Percentiles rank a stretch among this genome's conserved stretches.
phyloP scores from a whole-genome alignment of 2,797 vertebrate genomes.

The Taeniopygia guttata region DNA sequence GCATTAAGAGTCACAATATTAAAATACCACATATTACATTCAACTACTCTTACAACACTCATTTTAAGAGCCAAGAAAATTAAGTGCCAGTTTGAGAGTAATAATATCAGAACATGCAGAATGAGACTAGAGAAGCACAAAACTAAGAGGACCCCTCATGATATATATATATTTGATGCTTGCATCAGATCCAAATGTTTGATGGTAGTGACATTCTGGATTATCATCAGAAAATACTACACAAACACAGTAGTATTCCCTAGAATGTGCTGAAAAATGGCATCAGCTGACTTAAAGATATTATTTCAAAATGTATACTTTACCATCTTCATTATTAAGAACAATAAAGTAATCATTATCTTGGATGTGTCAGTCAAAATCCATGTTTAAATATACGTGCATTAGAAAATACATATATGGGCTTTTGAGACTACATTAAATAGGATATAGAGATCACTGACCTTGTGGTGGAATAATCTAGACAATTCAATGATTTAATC shows the following conservation, averaged over 20 bases:
- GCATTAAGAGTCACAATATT: conserved; percentile 82
- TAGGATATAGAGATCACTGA: neutral
- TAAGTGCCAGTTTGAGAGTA: conserved; percentile 67
- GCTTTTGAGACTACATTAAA: neutral
- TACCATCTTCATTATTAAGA: neutral
- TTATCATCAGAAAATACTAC: conserved; percentile 13
- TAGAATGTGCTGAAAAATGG: neutral
- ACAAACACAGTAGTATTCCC: neutral
- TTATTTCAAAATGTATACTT: neutral
- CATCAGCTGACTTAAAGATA: neutral
- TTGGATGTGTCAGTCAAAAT: neutral
- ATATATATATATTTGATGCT: neutral
- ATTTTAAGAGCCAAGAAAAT: conserved; percentile 75
- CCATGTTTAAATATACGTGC: neutral
- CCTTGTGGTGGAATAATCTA: neutral
- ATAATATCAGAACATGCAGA: conserved; percentile 37
- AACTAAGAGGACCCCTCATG: neutral
- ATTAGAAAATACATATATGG: neutral
- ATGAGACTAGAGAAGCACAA: conserved; percentile 10
- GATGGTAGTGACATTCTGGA: neutral
- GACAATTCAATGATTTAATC: neutral
- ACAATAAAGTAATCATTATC: neutral
- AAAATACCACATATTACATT: conserved; percentile 75
- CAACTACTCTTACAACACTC: conserved; percentile 74
- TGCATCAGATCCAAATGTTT: neutral